Percentiles rank a stretch among this genome's conserved stretches.
Conservation (phyloP, 2,888 invertebrate genomes). For the Troides helena region DNA sequence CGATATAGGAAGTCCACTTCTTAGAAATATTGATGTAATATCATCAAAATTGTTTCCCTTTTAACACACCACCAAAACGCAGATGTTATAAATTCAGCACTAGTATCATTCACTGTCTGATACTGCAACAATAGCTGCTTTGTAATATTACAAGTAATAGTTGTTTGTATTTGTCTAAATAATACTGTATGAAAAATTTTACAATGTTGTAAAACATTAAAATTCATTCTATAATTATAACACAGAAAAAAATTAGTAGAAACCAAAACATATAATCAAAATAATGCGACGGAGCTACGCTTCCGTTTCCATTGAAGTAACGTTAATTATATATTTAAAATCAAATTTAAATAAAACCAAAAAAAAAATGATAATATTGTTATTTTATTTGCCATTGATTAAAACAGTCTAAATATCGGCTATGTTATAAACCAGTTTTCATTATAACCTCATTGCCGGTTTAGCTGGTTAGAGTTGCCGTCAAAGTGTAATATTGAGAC, state of each 20-base stretch:
- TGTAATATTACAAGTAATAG: no score
- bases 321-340: not conserved
- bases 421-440: constrained; percentile 5
- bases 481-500: constrained; percentile 25
- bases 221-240: no score
- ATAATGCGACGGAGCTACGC: not conserved
- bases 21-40: constrained; percentile 28
- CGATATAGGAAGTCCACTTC: constrained; percentile 33
- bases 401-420: no score
- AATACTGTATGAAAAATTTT: no score
- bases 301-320: not conserved
- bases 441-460: constrained; percentile 1
- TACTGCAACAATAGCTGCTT: no score
- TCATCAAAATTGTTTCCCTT: not conserved
- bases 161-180: no score
- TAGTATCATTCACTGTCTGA: no score
- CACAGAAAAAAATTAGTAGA: no score
- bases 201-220: no score
- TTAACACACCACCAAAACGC: not conserved
- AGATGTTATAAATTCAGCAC: no score
- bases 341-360: no score
- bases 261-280: not conserved
- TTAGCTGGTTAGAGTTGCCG: constrained; percentile 17
- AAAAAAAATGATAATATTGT: not conserved
- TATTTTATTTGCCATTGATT: no score